These are phyloP conservation scores for Pipistrellus nathusii DNA, from an alignment of 2,797 vertebrate genomes.

Conservation along the genomic window DNA sequence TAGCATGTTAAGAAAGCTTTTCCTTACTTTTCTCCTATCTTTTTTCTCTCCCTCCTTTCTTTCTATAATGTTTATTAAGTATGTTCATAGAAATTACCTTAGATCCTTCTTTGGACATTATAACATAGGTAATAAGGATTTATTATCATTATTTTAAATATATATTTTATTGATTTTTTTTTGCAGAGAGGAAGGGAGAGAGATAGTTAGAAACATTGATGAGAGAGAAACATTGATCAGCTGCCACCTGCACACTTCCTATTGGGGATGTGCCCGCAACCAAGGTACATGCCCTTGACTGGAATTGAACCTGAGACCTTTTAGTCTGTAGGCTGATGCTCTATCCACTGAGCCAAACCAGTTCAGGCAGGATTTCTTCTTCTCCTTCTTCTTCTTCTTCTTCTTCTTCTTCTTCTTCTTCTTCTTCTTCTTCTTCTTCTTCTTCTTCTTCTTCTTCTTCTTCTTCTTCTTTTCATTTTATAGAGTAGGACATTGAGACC, in stretches of 20 bases:
- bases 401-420: not conserved
- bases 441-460: not conserved
- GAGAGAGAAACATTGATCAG: too few species aligned
- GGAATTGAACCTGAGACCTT: too few species aligned
- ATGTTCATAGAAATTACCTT: not conserved
- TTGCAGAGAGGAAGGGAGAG: too few species aligned
- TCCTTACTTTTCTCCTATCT: not conserved
- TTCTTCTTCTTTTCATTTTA: not conserved
- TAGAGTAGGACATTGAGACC: slow-evolving; percentile 1
- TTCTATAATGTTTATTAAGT: not conserved
- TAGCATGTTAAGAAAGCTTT: not conserved
- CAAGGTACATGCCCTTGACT: too few species aligned
- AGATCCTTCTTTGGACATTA: not conserved
- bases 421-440: not conserved
- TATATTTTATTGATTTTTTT: too few species aligned
- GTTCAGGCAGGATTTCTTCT: too few species aligned
- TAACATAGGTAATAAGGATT: not conserved
- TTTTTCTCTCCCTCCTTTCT: slow-evolving; percentile 10
- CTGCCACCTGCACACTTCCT: too few species aligned
- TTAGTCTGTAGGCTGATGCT: too few species aligned
- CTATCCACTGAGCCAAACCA: too few species aligned
- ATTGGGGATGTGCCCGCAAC: too few species aligned
- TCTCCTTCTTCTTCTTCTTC: not conserved
- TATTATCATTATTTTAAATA: not conserved
- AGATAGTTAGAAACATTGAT: too few species aligned